Evolutionary conservation across 2,797 vertebrate species (phyloP).

Genomic region (Holocentrus rufus): DNA sequence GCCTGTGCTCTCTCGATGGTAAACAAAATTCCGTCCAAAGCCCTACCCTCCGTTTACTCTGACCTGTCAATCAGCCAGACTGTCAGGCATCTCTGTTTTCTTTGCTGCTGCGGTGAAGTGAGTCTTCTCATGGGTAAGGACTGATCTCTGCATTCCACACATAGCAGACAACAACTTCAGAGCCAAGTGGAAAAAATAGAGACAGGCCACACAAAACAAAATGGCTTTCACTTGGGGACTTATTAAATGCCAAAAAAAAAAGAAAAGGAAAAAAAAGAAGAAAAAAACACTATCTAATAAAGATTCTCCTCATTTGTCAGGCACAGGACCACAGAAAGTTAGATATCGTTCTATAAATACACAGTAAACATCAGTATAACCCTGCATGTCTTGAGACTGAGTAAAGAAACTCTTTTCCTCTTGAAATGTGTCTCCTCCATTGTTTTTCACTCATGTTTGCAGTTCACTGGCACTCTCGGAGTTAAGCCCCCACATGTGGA

Average conservation of each 20-base stretch:
- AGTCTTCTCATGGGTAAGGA: constrained; percentile 34
- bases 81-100: constrained; percentile 51
- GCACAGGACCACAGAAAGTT: constrained; percentile 11
- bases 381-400: constrained; percentile 17
- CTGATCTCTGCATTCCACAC: constrained; percentile 52
- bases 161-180: constrained; percentile 43
- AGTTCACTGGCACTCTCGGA: constrained; percentile 37
- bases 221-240: constrained; percentile 32
- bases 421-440: constrained; percentile 71
- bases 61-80: constrained; percentile 36
- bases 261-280: constrained; percentile 13
- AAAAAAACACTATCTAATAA: constrained; percentile 12
- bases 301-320: constrained; percentile 19
- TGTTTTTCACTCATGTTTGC: constrained; percentile 30
- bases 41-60: constrained; percentile 28
- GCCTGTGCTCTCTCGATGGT: constrained; percentile 6
- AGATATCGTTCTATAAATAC: constrained; percentile 23
- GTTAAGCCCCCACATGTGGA: constrained; percentile 18
- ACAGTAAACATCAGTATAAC: constrained; percentile 57
- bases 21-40: constrained; percentile 7
- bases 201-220: constrained; percentile 54
- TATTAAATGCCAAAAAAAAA: constrained; percentile 3
- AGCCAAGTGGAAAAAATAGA: constrained; percentile 13
- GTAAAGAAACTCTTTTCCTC: constrained; percentile 22
- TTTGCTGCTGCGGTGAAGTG: constrained; percentile 30